These are phyloP conservation scores for Cossypha caffra DNA, from an alignment of 2,797 vertebrate genomes.

Conservation along the genomic window DNA sequence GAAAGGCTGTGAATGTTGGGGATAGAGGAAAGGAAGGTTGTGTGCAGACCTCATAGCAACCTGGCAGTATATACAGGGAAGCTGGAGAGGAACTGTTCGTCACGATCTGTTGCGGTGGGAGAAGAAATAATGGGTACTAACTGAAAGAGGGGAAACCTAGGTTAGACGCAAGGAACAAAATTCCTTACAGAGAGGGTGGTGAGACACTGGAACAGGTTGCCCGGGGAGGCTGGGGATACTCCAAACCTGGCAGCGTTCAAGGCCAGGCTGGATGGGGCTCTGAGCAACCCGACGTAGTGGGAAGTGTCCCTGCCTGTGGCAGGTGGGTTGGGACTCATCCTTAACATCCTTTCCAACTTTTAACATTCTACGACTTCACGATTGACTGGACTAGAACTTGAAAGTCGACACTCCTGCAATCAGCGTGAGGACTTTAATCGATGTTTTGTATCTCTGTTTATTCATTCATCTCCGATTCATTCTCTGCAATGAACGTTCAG, in stretches of 20 bases:
- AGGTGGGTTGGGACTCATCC: rapidly evolving
- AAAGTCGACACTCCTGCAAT: neutral
- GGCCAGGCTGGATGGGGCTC: neutral
- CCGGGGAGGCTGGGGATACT: rapidly evolving
- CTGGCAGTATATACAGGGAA: neutral
- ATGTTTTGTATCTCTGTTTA: rapidly evolving
- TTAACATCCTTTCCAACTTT: neutral
- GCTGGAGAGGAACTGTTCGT: neutral
- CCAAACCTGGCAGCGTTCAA: neutral
- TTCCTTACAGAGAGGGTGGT: too few relatives aligned
- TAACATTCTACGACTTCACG: too few relatives aligned
- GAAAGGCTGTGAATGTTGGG: neutral
- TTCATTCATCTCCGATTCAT: neutral
- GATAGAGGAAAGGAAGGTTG: neutral
- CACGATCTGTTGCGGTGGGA: neutral
- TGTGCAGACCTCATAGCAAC: neutral
- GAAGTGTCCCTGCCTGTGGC: rapidly evolving
- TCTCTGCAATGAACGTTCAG: rapidly evolving
- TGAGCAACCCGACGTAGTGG: rapidly evolving
- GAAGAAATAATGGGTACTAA: neutral
- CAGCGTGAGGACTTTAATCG: rapidly evolving
- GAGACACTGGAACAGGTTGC: neutral
- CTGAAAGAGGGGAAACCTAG: neutral
- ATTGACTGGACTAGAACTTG: rapidly evolving
- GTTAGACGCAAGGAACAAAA: neutral